Base-by-base conservation (phyloP, 2,113 vertebrate genomes). In the Nycticebus coucang region DNA sequence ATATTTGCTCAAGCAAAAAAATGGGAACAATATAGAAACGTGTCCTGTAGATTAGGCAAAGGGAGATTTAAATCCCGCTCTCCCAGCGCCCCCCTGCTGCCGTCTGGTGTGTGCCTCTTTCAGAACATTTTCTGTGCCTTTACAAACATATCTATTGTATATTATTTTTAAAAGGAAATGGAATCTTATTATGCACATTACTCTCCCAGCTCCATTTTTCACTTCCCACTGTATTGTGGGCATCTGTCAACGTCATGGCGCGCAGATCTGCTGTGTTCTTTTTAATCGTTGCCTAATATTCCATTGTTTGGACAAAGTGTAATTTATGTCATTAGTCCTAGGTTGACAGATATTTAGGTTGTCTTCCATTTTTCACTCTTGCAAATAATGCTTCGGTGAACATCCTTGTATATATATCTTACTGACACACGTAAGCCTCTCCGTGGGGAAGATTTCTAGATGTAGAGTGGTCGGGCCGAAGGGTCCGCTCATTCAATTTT, bases 241-340 rank as follows among this genome's bases (percentile, higher is more conserved):
- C 79, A 74, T 74, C 78, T 57, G 84, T 91, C 94, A 85, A 7
- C 9, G 15, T 68, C 92, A 12, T 0, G 0, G 66, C 26, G 10
- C 28, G 24, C 24, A 35, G 68, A 86, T 35, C 87, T 3, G 2
- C 60, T 0, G 11, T 71, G 57, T 71, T 91, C 96, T 41, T 96
- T 95, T 85, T 91, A 68, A 95, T 94, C 2, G n/a, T 15, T 66
- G 72, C 57, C 93, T 97, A 93, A 85, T 94, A 91, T 68, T 95
- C 97, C 91, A 41, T 64, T 78, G 77, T 90, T 85, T 68, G 85
- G 64, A 62, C 4, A 0, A 5, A 10, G 81, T 2, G 5, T 81
- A 75, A 81, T 94, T 83, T 89, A 84, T 89, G 90, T 89, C 85
- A 33, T 77, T 35, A 21, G 75, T 78, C 95, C 80, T 28, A 3